phyloP scores from a whole-genome alignment of 2,797 vertebrate species.

The Petrocephalus schoutedeni region DNA sequence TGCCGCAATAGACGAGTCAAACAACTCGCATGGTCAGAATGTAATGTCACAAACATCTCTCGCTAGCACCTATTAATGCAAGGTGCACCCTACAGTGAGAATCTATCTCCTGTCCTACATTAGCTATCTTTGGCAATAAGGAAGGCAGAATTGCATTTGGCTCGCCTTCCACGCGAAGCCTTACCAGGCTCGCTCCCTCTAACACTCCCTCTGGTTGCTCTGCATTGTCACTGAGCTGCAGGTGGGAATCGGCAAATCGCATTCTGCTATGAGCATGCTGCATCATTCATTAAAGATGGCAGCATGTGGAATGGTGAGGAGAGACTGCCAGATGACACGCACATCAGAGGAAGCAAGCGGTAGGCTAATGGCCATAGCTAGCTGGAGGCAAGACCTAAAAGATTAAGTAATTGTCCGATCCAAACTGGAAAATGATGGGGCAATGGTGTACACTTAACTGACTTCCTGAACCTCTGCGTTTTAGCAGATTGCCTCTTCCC shows the following conservation, averaged over 20 bases:
- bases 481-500: not conserved
- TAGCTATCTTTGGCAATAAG: not conserved
- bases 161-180: not conserved
- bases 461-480: not conserved
- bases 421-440: not conserved
- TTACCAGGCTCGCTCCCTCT: not conserved
- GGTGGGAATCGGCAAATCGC: not conserved
- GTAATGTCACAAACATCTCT: no score
- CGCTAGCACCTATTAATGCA: not conserved
- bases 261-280: not conserved
- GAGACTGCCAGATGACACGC: not conserved
- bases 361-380: not conserved
- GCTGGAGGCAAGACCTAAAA: not conserved
- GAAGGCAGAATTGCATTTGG: not conserved
- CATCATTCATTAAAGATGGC: not conserved
- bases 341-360: not conserved
- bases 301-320: not conserved
- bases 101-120: not conserved
- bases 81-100: not conserved
- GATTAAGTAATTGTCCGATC: not conserved
- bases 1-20: no score
- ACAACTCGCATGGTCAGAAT: no score
- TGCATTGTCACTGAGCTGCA: not conserved
- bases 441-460: not conserved
- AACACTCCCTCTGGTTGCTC: not conserved